Evolutionary conservation across 2,797 vertebrate genomes (phyloP).

Genomic region (Lithobates pipiens): DNA sequence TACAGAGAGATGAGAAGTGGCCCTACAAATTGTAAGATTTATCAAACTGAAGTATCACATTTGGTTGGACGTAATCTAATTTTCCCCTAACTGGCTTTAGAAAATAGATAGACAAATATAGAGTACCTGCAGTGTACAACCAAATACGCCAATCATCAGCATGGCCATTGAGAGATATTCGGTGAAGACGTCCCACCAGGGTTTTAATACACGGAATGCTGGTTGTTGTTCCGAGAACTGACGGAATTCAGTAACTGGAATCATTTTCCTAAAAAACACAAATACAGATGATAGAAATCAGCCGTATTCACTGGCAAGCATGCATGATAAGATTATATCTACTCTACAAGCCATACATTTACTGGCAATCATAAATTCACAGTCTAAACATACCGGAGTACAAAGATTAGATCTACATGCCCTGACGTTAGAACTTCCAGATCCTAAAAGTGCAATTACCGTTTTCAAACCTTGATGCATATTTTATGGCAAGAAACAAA

Average conservation of each 20-base stretch:
- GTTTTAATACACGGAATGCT: conserved; percentile 95
- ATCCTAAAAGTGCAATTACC: background rate
- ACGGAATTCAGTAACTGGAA: conserved; percentile 97
- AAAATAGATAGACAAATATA: background rate
- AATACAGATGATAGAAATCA: background rate
- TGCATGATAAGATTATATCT: background rate
- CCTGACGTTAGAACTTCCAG: background rate
- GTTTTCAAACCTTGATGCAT: background rate
- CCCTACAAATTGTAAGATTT: no score
- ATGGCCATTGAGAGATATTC: conserved; percentile 96
- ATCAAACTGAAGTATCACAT: no score
- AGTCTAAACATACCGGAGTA: background rate
- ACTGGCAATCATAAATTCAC: background rate
- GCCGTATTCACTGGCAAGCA: background rate
- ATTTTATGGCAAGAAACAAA: conserved; percentile 4
- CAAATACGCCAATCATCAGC: conserved; percentile 98
- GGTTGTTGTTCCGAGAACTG: conserved; percentile 98
- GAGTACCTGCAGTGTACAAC: conserved; percentile 94
- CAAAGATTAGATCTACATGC: conserved; percentile 7
- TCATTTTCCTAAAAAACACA: conserved; percentile 87
- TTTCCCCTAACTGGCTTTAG: background rate
- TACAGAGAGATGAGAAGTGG: no score
- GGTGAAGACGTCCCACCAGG: conserved; percentile 98
- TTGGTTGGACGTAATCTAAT: background rate
- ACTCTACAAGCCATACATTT: background rate